Conservation (phyloP, 1,140 invertebrate genomes). For the Tigriopus japonicus region DNA sequence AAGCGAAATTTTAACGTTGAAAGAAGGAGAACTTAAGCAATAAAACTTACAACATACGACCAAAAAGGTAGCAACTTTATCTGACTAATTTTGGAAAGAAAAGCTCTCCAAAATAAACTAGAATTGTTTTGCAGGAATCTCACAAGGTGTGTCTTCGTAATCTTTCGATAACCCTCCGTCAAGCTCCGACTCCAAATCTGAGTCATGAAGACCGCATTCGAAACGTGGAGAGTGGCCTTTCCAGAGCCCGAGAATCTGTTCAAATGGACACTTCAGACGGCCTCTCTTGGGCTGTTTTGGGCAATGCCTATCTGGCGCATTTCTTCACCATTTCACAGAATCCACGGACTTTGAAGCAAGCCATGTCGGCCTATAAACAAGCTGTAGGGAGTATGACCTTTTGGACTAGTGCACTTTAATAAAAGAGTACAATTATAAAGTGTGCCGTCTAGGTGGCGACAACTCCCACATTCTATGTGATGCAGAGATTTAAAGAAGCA, state of each 20-base stretch:
- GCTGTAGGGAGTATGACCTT: constrained; percentile 39
- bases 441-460: too few species aligned
- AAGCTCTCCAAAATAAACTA: too few species aligned
- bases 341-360: constrained; percentile 45
- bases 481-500: too few species aligned
- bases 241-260: constrained; percentile 58
- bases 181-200: not conserved
- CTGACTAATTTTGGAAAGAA: too few species aligned
- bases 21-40: too few species aligned
- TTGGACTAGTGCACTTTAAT: too few species aligned
- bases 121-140: constrained; percentile 43
- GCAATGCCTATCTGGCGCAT: constrained; percentile 60
- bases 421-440: too few species aligned
- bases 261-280: constrained; percentile 60
- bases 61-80: too few species aligned
- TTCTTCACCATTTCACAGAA: constrained; percentile 57
- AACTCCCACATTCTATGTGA: too few species aligned
- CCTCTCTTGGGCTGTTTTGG: constrained; percentile 58
- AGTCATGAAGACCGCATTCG: not conserved
- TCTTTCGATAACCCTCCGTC: constrained; percentile 24
- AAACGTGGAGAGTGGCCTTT: not conserved
- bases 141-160: constrained; percentile 59
- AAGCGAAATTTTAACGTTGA: too few species aligned
- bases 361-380: constrained; percentile 57
- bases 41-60: too few species aligned